A percentile compares a stretch with the other conserved stretches of the same genome.
phyloP scores from a whole-genome alignment of 2,888 invertebrate genomes.

The Cephus rjabovi region DNA sequence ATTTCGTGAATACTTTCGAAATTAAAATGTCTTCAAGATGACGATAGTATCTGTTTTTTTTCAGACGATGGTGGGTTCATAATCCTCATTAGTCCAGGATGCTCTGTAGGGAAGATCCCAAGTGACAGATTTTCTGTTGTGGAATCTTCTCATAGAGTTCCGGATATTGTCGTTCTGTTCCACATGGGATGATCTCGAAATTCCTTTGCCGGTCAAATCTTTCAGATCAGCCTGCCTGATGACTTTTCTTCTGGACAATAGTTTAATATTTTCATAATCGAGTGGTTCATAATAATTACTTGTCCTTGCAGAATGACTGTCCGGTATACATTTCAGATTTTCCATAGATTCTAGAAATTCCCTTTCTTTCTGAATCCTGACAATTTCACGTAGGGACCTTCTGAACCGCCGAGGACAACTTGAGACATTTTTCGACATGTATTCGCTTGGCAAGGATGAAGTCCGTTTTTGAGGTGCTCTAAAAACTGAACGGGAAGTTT shows the following conservation, averaged over 20 bases:
- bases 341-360: not conserved
- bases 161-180: not conserved
- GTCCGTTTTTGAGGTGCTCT: not conserved
- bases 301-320: not conserved
- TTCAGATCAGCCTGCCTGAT: not conserved
- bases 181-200: not conserved
- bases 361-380: not conserved
- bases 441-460: not conserved
- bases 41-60: not conserved
- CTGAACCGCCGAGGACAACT: not conserved
- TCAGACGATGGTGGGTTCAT: constrained; percentile 31
- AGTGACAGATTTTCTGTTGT: constrained; percentile 17
- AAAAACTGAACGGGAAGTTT: not conserved
- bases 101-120: constrained; percentile 18
- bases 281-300: not conserved
- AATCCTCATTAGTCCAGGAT: not conserved
- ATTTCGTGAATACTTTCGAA: not conserved
- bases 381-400: not conserved
- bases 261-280: not conserved
- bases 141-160: not conserved
- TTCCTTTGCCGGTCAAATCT: not conserved
- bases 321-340: not conserved
- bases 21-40: not conserved
- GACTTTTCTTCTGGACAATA: not conserved
- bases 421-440: not conserved